Percentiles rank a stretch among this genome's conserved stretches.
These are phyloP conservation scores for Loripinus fragilis DNA, from an alignment of 2,888 invertebrate species.

Conservation along the genomic window DNA sequence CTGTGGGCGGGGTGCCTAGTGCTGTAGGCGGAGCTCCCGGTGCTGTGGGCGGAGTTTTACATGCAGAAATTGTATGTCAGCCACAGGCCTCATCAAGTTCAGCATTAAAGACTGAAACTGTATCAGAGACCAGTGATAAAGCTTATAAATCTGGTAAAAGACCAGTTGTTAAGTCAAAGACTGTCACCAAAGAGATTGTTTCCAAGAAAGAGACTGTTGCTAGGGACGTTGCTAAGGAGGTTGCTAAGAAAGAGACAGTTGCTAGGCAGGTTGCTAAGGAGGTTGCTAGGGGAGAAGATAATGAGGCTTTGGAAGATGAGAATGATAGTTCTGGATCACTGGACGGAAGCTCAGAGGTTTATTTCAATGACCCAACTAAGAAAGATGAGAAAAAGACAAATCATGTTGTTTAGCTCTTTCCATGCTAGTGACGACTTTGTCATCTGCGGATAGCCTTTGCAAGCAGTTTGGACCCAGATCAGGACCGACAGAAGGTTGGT, in stretches of 20 bases:
- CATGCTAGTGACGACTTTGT: too few species aligned
- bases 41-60: not conserved
- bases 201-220: not conserved
- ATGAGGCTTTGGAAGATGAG: not conserved
- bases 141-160: not conserved
- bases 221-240: not conserved
- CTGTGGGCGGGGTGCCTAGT: not conserved
- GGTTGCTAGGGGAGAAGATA: slow-evolving; percentile 13
- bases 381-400: slow-evolving; percentile 55
- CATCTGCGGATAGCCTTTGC: too few species aligned
- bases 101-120: slow-evolving; percentile 19
- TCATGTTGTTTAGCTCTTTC: slow-evolving; percentile 3
- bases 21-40: slow-evolving; percentile 46
- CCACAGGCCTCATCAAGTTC: not conserved
- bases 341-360: slow-evolving; percentile 15
- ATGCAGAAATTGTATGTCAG: not conserved
- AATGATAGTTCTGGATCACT: not conserved
- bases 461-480: too few species aligned
- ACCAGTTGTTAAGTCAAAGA: not conserved
- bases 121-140: slow-evolving; percentile 2
- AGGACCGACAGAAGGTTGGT: too few species aligned
- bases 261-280: not conserved
- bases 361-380: slow-evolving; percentile 32
- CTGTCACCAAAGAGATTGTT: not conserved
- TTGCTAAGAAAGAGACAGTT: not conserved